Evolutionary conservation across 2,888 invertebrate species (phyloP).

Genomic region (Tipula unca): DNA sequence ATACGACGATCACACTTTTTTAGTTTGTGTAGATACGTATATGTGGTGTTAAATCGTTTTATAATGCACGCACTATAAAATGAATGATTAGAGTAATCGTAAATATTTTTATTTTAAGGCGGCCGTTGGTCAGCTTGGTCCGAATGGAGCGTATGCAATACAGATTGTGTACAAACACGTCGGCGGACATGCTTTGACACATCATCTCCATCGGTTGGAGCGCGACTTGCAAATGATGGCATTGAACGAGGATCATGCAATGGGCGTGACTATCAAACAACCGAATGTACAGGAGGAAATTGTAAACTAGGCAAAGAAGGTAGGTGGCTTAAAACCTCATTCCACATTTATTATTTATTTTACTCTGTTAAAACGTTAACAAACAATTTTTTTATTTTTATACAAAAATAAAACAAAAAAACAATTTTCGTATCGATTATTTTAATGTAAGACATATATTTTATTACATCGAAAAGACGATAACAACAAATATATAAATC

Average conservation of each 20-base stretch:
- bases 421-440: neutral
- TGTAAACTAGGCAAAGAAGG: slow-evolving; percentile 34
- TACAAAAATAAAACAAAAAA: neutral
- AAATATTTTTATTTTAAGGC: slow-evolving; percentile 22
- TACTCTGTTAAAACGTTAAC: neutral
- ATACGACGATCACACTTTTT: neutral
- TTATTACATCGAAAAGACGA: neutral
- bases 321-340: neutral
- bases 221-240: slow-evolving; percentile 25
- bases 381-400: neutral
- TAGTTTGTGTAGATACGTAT: neutral
- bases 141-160: slow-evolving; percentile 84
- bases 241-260: slow-evolving; percentile 32
- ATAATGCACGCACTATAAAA: neutral
- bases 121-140: slow-evolving; percentile 87
- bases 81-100: neutral
- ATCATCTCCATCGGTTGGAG: slow-evolving; percentile 24
- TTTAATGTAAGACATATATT: neutral
- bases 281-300: slow-evolving; percentile 46
- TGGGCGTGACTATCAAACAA: slow-evolving; percentile 48
- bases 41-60: neutral
- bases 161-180: slow-evolving; percentile 79
- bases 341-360: neutral
- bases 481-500: neutral
- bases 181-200: slow-evolving; percentile 59